These are phyloP conservation scores for Cremastinae sp. DNA, from an alignment of 2,888 invertebrate species.

Conservation along the genomic window DNA sequence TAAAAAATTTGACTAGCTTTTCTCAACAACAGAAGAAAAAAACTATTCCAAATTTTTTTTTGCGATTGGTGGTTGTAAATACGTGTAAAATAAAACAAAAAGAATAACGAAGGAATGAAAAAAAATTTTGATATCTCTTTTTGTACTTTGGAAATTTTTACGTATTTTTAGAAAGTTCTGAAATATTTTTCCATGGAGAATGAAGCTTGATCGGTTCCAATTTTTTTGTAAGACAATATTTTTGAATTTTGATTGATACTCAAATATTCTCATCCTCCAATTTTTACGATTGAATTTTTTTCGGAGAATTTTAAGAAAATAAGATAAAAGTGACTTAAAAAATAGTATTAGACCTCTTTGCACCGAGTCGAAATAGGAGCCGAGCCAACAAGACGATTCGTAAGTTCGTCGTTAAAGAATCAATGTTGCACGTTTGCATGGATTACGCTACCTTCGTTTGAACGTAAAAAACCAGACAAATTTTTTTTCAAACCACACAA, in stretches of 20 bases:
- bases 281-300: too few species aligned
- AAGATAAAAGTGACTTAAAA: conserved; percentile 39
- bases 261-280: too few species aligned
- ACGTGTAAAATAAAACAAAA: conserved; percentile 52
- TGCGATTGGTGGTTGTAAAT: conserved; percentile 53
- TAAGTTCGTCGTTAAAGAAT: conserved; percentile 66
- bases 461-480: conserved; percentile 17
- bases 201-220: neutral
- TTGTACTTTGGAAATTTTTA: neutral
- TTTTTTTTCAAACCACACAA: conserved; percentile 36
- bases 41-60: neutral
- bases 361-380: conserved; percentile 65
- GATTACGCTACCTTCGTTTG: conserved; percentile 32
- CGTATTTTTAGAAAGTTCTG: neutral
- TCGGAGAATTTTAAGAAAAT: conserved; percentile 9
- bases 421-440: conserved; percentile 75
- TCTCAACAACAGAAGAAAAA: conserved; percentile 9
- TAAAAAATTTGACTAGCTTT: neutral
- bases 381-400: conserved; percentile 66
- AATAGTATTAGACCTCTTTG: conserved; percentile 53
- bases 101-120: too few species aligned
- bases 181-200: too few species aligned
- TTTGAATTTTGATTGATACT: too few species aligned
- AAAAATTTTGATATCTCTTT: neutral
- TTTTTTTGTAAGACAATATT: too few species aligned